These are phyloP conservation scores for Eilema griseolum DNA, from an alignment of 2,888 invertebrate species.

Conservation along the genomic window DNA sequence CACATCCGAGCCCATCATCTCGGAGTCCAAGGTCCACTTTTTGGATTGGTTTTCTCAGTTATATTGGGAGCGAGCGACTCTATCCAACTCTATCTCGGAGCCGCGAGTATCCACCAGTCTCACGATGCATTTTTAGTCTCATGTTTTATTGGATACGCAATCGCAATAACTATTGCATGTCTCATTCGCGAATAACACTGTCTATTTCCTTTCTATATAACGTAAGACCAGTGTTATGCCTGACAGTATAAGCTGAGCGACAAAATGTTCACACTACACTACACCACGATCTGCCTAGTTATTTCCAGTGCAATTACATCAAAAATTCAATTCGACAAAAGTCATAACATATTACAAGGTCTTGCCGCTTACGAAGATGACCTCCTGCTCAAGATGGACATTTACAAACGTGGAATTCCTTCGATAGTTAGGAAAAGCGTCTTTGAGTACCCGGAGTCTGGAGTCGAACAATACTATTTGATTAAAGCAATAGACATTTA, in stretches of 20 bases:
- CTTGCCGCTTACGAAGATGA: background rate
- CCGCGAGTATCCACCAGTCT: too few species aligned
- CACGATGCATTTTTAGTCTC: too few species aligned
- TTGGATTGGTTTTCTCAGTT: too few species aligned
- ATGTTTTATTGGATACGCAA: background rate
- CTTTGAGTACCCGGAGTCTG: slow-evolving; percentile 5
- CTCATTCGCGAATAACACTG: slow-evolving; percentile 3
- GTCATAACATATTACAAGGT: background rate
- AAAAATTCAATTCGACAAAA: background rate
- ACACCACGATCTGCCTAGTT: background rate
- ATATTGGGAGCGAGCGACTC: too few species aligned
- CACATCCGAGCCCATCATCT: too few species aligned
- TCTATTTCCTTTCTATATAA: background rate
- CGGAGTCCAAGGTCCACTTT: too few species aligned
- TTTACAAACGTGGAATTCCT: slow-evolving; percentile 1
- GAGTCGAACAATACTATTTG: background rate
- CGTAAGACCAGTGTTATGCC: background rate
- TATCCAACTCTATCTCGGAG: too few species aligned
- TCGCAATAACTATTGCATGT: background rate
- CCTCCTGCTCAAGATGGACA: slow-evolving; percentile 6
- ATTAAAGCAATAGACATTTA: background rate
- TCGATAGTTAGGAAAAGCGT: background rate
- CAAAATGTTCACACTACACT: background rate
- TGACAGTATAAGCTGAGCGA: background rate
- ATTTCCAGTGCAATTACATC: background rate